Base-by-base conservation (phyloP, 2,113 vertebrate genomes). In the Amazona guildingii region DNA sequence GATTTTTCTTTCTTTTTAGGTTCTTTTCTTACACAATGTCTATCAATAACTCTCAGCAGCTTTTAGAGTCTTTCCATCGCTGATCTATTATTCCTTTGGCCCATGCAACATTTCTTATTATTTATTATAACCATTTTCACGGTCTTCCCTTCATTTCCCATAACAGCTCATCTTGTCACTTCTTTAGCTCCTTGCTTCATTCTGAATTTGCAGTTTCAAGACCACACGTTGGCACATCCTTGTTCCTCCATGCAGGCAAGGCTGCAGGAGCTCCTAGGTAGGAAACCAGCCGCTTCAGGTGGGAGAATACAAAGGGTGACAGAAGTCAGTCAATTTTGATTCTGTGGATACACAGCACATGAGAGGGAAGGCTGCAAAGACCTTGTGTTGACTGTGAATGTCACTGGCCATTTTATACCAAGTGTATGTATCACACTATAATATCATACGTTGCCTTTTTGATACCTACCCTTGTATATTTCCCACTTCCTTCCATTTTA, bases 11-110 rank as follows among this genome's bases (percentile, higher is more conserved):
- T 61, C 28, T 54, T 46, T 18, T 86, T 76, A 63, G 81, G 48
- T 55, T 43, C 62, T 81, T 70, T 61, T 90, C 72, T 85, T 79
- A 51, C 59, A 67, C 73, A 90, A 46, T 79, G 41, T 79, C 92
- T 86, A 92, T 95, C 94, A 94, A 92, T 97, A 88, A 91, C 84
- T 83, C 82, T 87, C 68, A 67, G 84, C 82, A 86, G 92, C 92
- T 93, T 96, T 96, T 94, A 93, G 69, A 92, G 59, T 55, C 88
- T 93, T 88, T 86, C 81, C 57, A 55, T 64, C 48, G 67, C 88
- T 94, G 78, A 88, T 93, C 87, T 94, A 94, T 96, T 91, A 94
- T 83, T 94, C 81, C 77, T 96, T 94, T 97, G 92, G 91, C 91
- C 92, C 86, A 10, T 75, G 70, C 73, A 84, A 95, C 80, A 37